Base-by-base conservation (phyloP, 1,140 invertebrate species). In the Neomicropteryx cornuta region DNA sequence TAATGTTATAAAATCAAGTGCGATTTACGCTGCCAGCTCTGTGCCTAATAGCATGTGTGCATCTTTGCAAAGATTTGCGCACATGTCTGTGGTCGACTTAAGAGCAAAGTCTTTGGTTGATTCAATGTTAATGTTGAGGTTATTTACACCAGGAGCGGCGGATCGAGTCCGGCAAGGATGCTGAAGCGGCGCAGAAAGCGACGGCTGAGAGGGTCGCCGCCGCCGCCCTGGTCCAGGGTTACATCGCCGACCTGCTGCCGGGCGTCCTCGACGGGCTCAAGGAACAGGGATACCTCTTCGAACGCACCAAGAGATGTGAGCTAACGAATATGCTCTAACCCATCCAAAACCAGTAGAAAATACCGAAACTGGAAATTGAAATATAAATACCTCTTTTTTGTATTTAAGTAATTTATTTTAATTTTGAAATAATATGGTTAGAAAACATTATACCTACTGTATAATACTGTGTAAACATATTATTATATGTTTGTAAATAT, bases 201-300 rank as follows among this genome's bases (percentile, higher is more conserved):
- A 79, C 79, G 42, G 77, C 85, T 46, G 77, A 83, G 60, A 75
- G 85, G 29, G 79, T 88, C 23, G 86, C 87, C 2, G 86, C 85
- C 1, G 75, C 80, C 13, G 77, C 83, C 33, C 72, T 92, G 40
- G 75, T 89, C 43, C 83, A 85, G 42, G 85, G 81, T 36, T 87
- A 91, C 58, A 76, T 92, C 47, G 78, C 79, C 14, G 83, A 89
- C 53, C 68, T 92, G 48, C 73, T 93, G 48, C 89, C 89, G 13
- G 72, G 77, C 19, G 85, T 90, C 28, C 73, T 91, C 36, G 81
- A 86, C 47, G 81, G 77, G 23, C 70, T 92, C 19, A 75, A 79
- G 44, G 76, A 81, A 48, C 77, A 82, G 51, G 83, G 84, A 1
- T 82, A 80, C 56, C 71, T 87, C 42, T 60, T 75, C 49, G 81